Percentiles rank a stretch among this genome's conserved stretches.
phyloP scores from a whole-genome alignment of 2,113 vertebrate species.

The Pleuronectes platessa region DNA sequence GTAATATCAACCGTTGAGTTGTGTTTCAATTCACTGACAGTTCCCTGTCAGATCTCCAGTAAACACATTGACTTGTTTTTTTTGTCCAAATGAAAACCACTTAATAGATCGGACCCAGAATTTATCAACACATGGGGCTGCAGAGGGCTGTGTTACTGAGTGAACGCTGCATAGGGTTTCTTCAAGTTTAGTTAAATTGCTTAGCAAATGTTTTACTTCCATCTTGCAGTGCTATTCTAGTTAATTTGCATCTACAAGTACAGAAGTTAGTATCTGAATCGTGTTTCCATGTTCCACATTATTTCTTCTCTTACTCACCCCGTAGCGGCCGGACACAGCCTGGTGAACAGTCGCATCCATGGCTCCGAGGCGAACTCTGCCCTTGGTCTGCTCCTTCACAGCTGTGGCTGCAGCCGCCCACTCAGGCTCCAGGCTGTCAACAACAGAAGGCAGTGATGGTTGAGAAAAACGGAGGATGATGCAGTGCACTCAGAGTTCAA shows the following conservation, averaged over 20 bases:
- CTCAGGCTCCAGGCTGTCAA: conserved; percentile 91
- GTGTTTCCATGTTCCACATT: not conserved
- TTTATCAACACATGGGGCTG: too few species aligned
- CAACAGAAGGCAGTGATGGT: not conserved
- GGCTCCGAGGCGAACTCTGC: conserved; percentile 91
- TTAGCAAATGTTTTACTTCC: too few species aligned
- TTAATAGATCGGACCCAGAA: too few species aligned
- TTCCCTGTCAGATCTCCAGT: too few species aligned
- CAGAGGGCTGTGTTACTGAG: too few species aligned
- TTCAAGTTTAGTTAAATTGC: too few species aligned
- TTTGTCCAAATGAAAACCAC: too few species aligned
- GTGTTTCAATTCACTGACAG: too few species aligned
- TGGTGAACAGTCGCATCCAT: conserved; percentile 94
- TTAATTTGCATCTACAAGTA: not conserved
- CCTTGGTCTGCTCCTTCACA: conserved; percentile 93
- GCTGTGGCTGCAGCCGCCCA: conserved; percentile 94
- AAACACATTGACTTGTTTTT: too few species aligned
- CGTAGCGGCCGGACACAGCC: conserved; percentile 86
- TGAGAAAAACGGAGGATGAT: not conserved
- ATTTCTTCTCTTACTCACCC: conserved; percentile 80
- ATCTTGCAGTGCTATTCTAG: too few species aligned
- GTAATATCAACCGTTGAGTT: too few species aligned
- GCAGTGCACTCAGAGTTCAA: not conserved
- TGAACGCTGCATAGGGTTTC: too few species aligned
- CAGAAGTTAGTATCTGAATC: not conserved